These are phyloP conservation scores for Eidolon dupreanum DNA, from an alignment of 2,797 vertebrate species.

Conservation along the genomic window DNA sequence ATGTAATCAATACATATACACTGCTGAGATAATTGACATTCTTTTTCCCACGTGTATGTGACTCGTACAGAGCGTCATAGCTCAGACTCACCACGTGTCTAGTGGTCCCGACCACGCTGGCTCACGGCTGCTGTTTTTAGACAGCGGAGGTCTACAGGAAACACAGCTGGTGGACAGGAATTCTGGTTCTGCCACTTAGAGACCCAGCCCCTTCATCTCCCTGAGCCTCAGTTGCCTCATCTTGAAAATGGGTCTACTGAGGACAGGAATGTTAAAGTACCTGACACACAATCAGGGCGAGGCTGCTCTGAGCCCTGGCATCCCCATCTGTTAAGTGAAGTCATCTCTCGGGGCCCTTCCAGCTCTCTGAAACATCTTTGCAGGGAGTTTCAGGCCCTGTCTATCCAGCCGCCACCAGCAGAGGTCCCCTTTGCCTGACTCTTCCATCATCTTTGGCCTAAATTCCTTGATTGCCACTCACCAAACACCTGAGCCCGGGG, in stretches of 20 bases:
- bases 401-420: background rate
- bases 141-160: background rate
- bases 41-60: background rate
- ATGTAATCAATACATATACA: background rate
- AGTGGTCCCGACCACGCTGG: background rate
- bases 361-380: background rate
- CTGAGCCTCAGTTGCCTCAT: background rate
- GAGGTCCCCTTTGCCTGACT: background rate
- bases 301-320: background rate
- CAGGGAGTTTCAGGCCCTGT: background rate
- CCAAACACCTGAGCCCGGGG: conserved; percentile 93
- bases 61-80: background rate
- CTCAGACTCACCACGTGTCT: background rate
- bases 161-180: background rate
- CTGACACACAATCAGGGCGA: background rate
- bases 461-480: conserved; percentile 74
- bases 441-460: background rate
- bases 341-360: background rate
- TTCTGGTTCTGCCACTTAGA: background rate
- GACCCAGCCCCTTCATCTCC: background rate
- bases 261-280: background rate
- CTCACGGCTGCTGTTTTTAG: background rate
- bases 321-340: background rate
- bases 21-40: background rate
- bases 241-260: background rate